Base-by-base conservation (phyloP, 2,113 vertebrate genomes). In the Cochlearius cochlearius region DNA sequence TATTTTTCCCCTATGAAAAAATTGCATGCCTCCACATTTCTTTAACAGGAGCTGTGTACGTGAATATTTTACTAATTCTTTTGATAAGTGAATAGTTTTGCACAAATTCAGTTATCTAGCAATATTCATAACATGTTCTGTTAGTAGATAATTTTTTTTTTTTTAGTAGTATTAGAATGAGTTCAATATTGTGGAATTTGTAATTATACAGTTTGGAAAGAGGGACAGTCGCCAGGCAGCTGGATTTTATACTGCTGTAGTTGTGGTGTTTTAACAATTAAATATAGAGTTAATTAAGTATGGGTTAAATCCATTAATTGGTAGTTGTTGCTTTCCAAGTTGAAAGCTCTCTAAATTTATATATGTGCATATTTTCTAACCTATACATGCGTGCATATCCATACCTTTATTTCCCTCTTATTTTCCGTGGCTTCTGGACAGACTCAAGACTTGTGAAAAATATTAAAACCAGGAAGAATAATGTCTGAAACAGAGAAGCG, bases 201-300 rank as follows among this genome's bases (percentile, higher is more conserved):
- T 87, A 89, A 47, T 73, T 79, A 16, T 5, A 17, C 2, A 56
- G 45, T 39, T 52, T 88, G 43, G 58, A 75, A 87, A 80, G 75
- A 82, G 83, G 43, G 16, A 60, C 38, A 22, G 18, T 77, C 27
- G 95, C 41, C 41, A 56, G 18, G 34, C 36, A 75, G 14, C 26
- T 87, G 5, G 19, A 92, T 78, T 88, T 69, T 69, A 50, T 82
- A 62, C 22, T 79, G 19, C 5, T 59, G 5, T 29, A 8, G 10
- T 38, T 80, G n/a, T 39, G 27, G 4, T 82, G 26, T 38, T 79
- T 76, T 96, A 97, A 60, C 94, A 95, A 90, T 89, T 94, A 94
- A 79, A 10, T 79, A 43, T 17, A n/a, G 34, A 59, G 21, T 74
- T 87, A 91, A 81, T 68, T 91, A 87, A 81, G 29, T 62, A 79